Percentiles rank a stretch among this genome's conserved stretches.
Evolutionary conservation across 2,113 vertebrate genomes (phyloP).

Genomic region (Hirundichthys speculiger): DNA sequence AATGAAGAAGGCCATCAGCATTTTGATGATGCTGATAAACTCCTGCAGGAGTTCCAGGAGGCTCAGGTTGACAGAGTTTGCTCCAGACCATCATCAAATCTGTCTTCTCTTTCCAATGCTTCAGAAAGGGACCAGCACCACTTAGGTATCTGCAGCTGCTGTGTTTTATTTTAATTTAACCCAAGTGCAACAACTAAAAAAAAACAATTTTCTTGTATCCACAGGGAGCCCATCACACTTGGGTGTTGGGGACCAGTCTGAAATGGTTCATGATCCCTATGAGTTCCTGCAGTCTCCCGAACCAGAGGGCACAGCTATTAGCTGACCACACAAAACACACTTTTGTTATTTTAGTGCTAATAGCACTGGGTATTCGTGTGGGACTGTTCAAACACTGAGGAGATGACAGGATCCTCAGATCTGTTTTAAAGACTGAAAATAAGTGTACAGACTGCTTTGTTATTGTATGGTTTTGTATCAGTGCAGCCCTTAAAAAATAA

Average conservation of each 20-base stretch:
- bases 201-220: slow-evolving; percentile 21
- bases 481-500: slow-evolving; percentile 67
- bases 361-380: background rate
- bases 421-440: slow-evolving; percentile 47
- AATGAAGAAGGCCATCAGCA: slow-evolving; percentile 89
- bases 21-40: slow-evolving; percentile 91
- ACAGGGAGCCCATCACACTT: slow-evolving; percentile 93
- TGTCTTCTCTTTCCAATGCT: slow-evolving; percentile 94
- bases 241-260: slow-evolving; percentile 90
- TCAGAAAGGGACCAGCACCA: slow-evolving; percentile 96
- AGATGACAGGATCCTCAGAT: slow-evolving; percentile 8
- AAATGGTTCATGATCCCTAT: slow-evolving; percentile 92
- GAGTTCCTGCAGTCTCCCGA: slow-evolving; percentile 97
- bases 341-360: slow-evolving; percentile 27
- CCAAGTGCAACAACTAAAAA: background rate
- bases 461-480: slow-evolving; percentile 52
- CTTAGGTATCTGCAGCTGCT: slow-evolving; percentile 81
- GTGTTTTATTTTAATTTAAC: background rate
- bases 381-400: slow-evolving; percentile 30
- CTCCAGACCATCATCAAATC: slow-evolving; percentile 93
- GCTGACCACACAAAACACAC: slow-evolving; percentile 66
- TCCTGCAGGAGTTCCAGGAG: slow-evolving; percentile 95
- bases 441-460: slow-evolving; percentile 69
- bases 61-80: slow-evolving; percentile 91
- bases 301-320: slow-evolving; percentile 79